Evolutionary conservation across 2,888 invertebrate genomes (phyloP).

Genomic region (Strigamia transsilvanica): DNA sequence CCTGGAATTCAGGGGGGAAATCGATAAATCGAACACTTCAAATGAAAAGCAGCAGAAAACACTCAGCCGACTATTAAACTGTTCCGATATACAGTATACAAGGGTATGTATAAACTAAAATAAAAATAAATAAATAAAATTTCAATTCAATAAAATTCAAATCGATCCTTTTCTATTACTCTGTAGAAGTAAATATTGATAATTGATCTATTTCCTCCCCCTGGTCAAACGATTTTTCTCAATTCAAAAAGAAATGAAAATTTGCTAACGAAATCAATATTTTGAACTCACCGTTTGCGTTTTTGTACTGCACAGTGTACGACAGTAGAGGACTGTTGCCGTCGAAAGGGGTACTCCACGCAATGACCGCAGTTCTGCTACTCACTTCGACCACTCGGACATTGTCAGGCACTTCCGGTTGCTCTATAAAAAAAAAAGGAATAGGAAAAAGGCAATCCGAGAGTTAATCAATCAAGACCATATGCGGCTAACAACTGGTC

Average conservation of each 20-base stretch:
- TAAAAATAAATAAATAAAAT: neutral
- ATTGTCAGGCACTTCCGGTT: conserved; percentile 50
- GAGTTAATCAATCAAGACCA: conserved; percentile 40
- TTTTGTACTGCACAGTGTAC: conserved; percentile 43
- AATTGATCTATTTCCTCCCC: neutral
- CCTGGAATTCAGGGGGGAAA: conserved; percentile 11
- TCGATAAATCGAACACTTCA: conserved; percentile 28
- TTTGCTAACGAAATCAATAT: too few species aligned
- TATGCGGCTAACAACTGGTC: conserved; percentile 1
- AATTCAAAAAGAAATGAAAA: conserved; percentile 21
- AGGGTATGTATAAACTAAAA: neutral
- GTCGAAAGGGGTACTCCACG: conserved; percentile 48
- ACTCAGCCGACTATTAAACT: conserved; percentile 26
- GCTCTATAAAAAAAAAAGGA: neutral
- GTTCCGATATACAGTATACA: neutral
- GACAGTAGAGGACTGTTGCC: neutral
- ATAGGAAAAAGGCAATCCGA: conserved; percentile 18
- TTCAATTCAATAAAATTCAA: neutral
- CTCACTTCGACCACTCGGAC: conserved; percentile 20
- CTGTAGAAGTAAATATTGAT: conserved; percentile 27
- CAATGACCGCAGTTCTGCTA: neutral
- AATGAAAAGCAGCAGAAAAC: conserved; percentile 36
- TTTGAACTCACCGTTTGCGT: conserved; percentile 25
- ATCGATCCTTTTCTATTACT: conserved; percentile 2
- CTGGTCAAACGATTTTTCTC: neutral